A percentile compares a stretch with the other conserved stretches of the same genome.
Evolutionary conservation across 1,140 invertebrate genomes (phyloP).

Genomic region (Drosophila melanogaster): DNA sequence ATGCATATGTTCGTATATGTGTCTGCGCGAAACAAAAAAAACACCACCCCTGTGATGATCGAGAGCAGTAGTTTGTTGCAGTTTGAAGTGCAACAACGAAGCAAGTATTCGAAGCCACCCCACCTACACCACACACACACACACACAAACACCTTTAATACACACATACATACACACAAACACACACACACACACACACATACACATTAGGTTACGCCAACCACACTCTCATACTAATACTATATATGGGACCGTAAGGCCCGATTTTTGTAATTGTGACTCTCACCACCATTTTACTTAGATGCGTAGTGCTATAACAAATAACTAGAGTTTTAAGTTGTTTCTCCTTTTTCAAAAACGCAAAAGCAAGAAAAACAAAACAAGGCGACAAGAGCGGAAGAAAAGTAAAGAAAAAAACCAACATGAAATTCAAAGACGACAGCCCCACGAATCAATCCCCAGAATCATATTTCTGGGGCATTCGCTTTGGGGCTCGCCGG

Average conservation of each 20-base stretch:
- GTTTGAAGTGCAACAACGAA: slow-evolving; percentile 74
- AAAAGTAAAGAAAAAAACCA: slow-evolving; percentile 56
- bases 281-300: slow-evolving; percentile 82
- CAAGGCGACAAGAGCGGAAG: slow-evolving; percentile 32
- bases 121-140: slow-evolving; percentile 67
- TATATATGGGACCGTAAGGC: slow-evolving; percentile 35
- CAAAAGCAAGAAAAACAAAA: slow-evolving; percentile 52
- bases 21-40: slow-evolving; percentile 3
- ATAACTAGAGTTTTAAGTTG: slow-evolving; percentile 80
- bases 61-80: slow-evolving; percentile 78
- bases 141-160: slow-evolving; percentile 38
- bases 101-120: slow-evolving; percentile 83
- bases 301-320: slow-evolving; percentile 79
- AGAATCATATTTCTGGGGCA: slow-evolving; percentile 9
- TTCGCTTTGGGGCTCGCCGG: slow-evolving; percentile 58
- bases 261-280: slow-evolving; percentile 73
- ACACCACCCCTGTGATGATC: slow-evolving; percentile 60
- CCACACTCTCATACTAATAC: slow-evolving; percentile 67
- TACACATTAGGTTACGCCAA: slow-evolving; percentile 57
- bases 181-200: slow-evolving; percentile 32
- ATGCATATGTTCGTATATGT: slow-evolving; percentile 8
- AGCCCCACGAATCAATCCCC: slow-evolving; percentile 32
- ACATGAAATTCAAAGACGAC: slow-evolving; percentile 81
- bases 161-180: slow-evolving; percentile 34
- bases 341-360: slow-evolving; percentile 74